Evolutionary conservation across 2,888 invertebrate genomes (phyloP).

Genomic region (Agonopterix alstromeriana): DNA sequence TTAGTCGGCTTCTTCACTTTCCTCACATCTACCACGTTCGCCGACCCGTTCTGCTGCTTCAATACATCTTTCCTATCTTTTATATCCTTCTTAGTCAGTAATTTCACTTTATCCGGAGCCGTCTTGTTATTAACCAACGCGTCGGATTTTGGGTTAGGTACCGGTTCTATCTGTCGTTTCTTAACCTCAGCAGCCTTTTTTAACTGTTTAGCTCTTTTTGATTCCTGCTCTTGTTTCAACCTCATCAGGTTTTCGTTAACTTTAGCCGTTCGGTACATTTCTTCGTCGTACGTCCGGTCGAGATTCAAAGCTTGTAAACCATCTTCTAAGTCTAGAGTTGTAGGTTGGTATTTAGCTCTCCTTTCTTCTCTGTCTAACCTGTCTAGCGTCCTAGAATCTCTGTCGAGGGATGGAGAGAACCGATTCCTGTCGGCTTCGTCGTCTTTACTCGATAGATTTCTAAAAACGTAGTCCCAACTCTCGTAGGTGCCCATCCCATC

Average conservation of each 20-base stretch:
- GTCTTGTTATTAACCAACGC: conserved; percentile 48
- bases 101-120: conserved; percentile 60
- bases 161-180: conserved; percentile 51
- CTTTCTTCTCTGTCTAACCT: conserved; percentile 60
- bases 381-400: conserved; percentile 64
- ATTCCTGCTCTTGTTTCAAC: conserved; percentile 58
- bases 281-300: conserved; percentile 61
- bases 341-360: conserved; percentile 65
- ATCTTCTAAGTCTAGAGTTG: conserved; percentile 74
- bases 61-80: conserved; percentile 58
- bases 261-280: conserved; percentile 64
- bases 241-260: conserved; percentile 69
- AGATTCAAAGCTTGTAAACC: conserved; percentile 71
- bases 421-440: conserved; percentile 83
- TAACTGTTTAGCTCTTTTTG: conserved; percentile 46
- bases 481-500: conserved; percentile 83
- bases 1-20: conserved; percentile 52
- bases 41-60: conserved; percentile 46
- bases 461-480: conserved; percentile 88
- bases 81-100: conserved; percentile 56
- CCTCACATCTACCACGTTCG: conserved; percentile 44
- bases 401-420: conserved; percentile 69
- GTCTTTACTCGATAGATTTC: conserved; percentile 84
- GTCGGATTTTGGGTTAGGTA: conserved; percentile 53
- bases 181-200: conserved; percentile 51